Conservation (phyloP, 2,113 vertebrate species). For the Strigops habroptila region DNA sequence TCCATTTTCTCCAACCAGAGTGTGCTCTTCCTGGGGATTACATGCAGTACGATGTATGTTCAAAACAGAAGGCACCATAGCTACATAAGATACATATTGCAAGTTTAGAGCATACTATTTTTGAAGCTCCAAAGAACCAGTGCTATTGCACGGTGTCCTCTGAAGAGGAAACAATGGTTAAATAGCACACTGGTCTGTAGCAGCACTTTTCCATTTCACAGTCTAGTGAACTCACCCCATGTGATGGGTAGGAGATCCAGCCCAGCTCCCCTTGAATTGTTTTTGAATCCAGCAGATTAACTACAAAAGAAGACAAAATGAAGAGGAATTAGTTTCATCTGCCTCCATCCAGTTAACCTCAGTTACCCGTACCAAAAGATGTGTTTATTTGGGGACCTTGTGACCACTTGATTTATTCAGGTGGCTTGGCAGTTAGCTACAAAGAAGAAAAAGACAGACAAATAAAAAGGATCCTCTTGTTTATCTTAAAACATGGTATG, state of each 20-base stretch:
- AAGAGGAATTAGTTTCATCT: slow-evolving; percentile 65
- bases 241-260: slow-evolving; percentile 97
- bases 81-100: neutral
- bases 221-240: slow-evolving; percentile 88
- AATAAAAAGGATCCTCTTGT: neutral
- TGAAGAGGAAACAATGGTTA: slow-evolving; percentile 57
- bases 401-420: slow-evolving; percentile 75
- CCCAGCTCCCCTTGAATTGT: slow-evolving; percentile 97
- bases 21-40: neutral
- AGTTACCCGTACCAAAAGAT: slow-evolving; percentile 60
- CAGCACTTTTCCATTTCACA: slow-evolving; percentile 52
- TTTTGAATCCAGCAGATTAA: slow-evolving; percentile 99
- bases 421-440: slow-evolving; percentile 38
- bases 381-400: slow-evolving; percentile 52
- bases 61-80: neutral
- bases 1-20: neutral
- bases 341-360: slow-evolving; percentile 70
- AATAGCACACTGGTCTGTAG: slow-evolving; percentile 43
- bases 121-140: neutral
- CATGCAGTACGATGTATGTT: neutral
- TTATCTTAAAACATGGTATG: slow-evolving; percentile 16
- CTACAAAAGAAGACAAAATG: slow-evolving; percentile 77
- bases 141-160: neutral
- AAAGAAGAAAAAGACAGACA: slow-evolving; percentile 59
- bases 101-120: neutral